A percentile compares a stretch with the other conserved stretches of the same genome.
These are phyloP conservation scores for Drosophila imparisetae DNA, from an alignment of 2,888 invertebrate species.

Conservation along the genomic window DNA sequence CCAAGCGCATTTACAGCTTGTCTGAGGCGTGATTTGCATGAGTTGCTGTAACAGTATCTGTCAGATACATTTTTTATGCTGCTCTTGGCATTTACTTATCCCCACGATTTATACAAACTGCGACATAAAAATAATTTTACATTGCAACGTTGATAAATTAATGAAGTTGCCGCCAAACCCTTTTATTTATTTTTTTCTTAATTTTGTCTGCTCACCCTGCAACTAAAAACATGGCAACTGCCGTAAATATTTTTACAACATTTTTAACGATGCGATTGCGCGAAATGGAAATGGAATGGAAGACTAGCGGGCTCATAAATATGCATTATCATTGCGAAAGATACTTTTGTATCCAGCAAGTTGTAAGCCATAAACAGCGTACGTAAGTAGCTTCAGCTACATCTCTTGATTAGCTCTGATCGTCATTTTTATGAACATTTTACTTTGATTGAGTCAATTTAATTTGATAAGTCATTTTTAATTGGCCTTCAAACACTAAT, in stretches of 20 bases:
- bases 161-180: constrained; percentile 62
- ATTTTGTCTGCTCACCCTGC: constrained; percentile 3
- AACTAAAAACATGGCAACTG: constrained; percentile 35
- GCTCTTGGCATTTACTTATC: constrained; percentile 35
- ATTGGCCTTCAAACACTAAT: constrained; percentile 15
- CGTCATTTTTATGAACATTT: constrained; percentile 30
- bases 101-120: constrained; percentile 42
- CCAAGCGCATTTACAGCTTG: constrained; percentile 36
- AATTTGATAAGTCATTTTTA: constrained; percentile 26
- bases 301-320: constrained; percentile 55
- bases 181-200: constrained; percentile 15
- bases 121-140: constrained; percentile 47
- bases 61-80: constrained; percentile 50
- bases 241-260: constrained; percentile 61
- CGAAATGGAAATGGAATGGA: constrained; percentile 50
- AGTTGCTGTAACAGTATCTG: constrained; percentile 50
- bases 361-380: constrained; percentile 32
- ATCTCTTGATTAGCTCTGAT: constrained; percentile 25
- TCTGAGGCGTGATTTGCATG: constrained; percentile 62
- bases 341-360: constrained; percentile 48
- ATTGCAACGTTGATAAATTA: constrained; percentile 65
- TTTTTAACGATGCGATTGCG: constrained; percentile 64
- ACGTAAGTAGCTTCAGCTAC: constrained; percentile 40
- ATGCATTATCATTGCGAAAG: constrained; percentile 57
- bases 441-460: constrained; percentile 40